Evolutionary conservation across 2,888 invertebrate species (phyloP).

Genomic region (Melanophora roralis): DNA sequence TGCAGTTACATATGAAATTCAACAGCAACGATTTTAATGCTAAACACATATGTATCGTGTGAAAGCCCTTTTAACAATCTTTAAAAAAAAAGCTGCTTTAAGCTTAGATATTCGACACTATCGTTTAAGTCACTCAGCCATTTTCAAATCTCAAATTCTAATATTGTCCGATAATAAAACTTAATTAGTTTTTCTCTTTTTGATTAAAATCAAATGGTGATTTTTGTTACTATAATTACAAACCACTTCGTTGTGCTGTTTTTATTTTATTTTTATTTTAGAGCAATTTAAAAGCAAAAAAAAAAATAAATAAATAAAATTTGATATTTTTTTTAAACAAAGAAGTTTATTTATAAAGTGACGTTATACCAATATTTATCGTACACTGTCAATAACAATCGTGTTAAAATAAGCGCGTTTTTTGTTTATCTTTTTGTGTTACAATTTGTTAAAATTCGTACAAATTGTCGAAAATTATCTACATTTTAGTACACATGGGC

Average conservation of each 20-base stretch:
- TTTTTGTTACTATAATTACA: too few species aligned
- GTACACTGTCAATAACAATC: neutral
- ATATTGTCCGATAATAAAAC: neutral
- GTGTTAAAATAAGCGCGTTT: neutral
- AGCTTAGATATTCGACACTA: neutral
- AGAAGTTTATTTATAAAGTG: conserved; percentile 2
- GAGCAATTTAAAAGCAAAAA: neutral
- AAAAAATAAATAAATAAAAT: neutral
- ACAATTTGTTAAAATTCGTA: neutral
- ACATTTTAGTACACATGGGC: neutral
- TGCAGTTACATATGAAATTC: too few species aligned
- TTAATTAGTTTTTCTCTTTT: neutral
- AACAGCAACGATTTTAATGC: too few species aligned
- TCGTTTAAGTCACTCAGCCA: too few species aligned
- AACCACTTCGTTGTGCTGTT: too few species aligned
- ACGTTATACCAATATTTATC: neutral
- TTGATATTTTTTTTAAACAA: neutral
- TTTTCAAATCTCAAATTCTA: neutral
- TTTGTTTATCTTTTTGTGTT: neutral
- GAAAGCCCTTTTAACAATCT: too few species aligned
- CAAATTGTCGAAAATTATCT: neutral
- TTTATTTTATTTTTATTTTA: neutral
- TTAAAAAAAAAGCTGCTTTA: too few species aligned
- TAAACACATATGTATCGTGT: too few species aligned
- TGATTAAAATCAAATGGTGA: too few species aligned